Base-by-base conservation (phyloP, 2,113 vertebrate species). In the Tricholaema leucomelas region DNA sequence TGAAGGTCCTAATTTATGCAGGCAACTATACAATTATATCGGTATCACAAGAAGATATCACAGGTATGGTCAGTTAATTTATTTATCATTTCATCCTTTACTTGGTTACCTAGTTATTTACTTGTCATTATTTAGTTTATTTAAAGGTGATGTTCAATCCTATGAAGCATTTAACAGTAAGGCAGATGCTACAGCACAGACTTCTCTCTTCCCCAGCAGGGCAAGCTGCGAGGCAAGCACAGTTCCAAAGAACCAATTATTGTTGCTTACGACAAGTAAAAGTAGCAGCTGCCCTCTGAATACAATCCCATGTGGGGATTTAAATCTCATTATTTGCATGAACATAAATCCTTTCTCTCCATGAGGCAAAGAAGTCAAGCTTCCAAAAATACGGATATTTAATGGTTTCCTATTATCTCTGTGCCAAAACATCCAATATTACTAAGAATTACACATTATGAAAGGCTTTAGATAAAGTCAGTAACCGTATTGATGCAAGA, bases 281-380 rank as follows among this genome's bases (percentile, higher is more conserved):
- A 92, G 81, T 65, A 91, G 90, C 90, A 96, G 87, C 93, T 94
- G 87, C 3, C 85, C 40, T 36, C 50, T 87, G 71, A 91, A 81
- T 87, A 85, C 27, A 91, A 79, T 60, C 84, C 42, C 77, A 73
- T 40, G 30, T 54, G 82, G 85, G 48, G 58, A 85, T 59, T 94
- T 88, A 78, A 90, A 85, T 56, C 67, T 59, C 54, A 44, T 81
- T 66, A 93, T 96, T 85, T 91, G 80, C 77, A 96, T 83, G 90
- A 91, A 88, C 74, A 91, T 69, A 95, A 93, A 89, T 69, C 64
- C 48, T 84, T 84, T 91, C 83, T 71, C 67, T 87, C 78, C 67
- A 46, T 36, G 69, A 30, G 65, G 72, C 71, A 87, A 46, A 50
- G 50, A 80, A 90, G 77, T 89, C 90, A 94, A 92, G 44, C 36